Base-by-base conservation (phyloP, 1,140 invertebrate species). In the Rhyzopertha dominica region DNA sequence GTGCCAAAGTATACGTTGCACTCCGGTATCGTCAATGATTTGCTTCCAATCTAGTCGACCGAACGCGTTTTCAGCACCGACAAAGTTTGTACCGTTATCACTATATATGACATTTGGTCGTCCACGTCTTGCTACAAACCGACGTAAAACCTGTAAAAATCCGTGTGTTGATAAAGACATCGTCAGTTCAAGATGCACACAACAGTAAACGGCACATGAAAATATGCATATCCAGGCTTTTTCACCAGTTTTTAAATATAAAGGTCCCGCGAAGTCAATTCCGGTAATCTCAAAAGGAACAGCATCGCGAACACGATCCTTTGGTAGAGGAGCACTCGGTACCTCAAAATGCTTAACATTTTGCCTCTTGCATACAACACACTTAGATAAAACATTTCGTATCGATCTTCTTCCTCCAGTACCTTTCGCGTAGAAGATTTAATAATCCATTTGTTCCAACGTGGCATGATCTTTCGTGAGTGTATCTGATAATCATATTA, bases 81-180 rank as follows among this genome's bases (percentile, higher is more conserved):
- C 38, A 39, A 68, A 69, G 47, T 65, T 70, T 5, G 52, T 64
- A 0, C 61, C 69, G 40, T 72, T 70, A 42, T 73, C 66, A 30
- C 56, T 65, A 31, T 61, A 71, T 8, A 74, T n/a, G n/a, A n/a
- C n/a, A n/a, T n/a, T n/a, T 3, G 63, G 66, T 41, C 59, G 41
- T 26, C 63, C 62, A 44, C 61, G 47, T 34, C 58, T 38, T 12
- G 54, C 55, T 8, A 66, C 43, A 44, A 69, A 69, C 29, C 63
- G 38, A 13, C 61, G 25, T 4, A 67, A 49, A 2, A 46, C 56
- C 30, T 53, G 42, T 3, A 66, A 24, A 50, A 66, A 67, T n/a
- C 20, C 34, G 9, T 56, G 47, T 7, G 61, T 62, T 0, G 56
- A 57, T n/a, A n/a, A n/a, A n/a, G n/a, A n/a, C n/a, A n/a, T n/a